Evolutionary conservation across 2,113 vertebrate genomes (phyloP).

Genomic region (Salminus brasiliensis): DNA sequence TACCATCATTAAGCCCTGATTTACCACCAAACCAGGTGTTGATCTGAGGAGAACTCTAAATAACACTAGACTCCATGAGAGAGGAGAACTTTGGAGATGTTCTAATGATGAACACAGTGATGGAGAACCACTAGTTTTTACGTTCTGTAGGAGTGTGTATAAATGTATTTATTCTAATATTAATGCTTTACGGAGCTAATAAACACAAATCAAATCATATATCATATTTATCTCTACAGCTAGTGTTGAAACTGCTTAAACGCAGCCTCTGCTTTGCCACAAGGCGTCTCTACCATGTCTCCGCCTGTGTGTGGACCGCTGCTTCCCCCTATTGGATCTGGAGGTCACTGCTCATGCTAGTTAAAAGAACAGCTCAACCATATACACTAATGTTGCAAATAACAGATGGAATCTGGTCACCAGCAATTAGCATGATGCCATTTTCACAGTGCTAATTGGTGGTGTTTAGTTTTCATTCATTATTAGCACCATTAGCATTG

Average conservation of each 20-base stretch:
- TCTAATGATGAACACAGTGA: no score
- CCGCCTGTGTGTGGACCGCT: constrained; percentile 62
- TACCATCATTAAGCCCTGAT: no score
- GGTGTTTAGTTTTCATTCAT: not conserved
- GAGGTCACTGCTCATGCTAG: not conserved
- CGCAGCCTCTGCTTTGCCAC: not conserved
- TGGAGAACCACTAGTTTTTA: no score
- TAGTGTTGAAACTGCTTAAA: constrained; percentile 4
- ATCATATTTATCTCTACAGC: no score
- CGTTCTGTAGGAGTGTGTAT: no score
- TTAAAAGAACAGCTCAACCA: not conserved
- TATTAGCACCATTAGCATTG: not conserved
- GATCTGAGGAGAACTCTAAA: no score
- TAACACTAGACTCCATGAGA: no score
- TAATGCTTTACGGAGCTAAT: no score
- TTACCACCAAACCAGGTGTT: no score
- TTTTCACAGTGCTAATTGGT: not conserved
- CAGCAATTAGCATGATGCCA: not conserved
- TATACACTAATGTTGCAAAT: not conserved
- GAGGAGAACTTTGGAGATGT: no score
- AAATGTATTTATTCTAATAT: no score
- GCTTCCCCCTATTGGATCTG: constrained; percentile 74
- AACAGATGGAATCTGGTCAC: not conserved
- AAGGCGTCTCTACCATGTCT: not conserved
- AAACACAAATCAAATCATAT: no score